These are phyloP conservation scores for Myotis daubentonii DNA, from an alignment of 2,797 vertebrate genomes.

Conservation along the genomic window DNA sequence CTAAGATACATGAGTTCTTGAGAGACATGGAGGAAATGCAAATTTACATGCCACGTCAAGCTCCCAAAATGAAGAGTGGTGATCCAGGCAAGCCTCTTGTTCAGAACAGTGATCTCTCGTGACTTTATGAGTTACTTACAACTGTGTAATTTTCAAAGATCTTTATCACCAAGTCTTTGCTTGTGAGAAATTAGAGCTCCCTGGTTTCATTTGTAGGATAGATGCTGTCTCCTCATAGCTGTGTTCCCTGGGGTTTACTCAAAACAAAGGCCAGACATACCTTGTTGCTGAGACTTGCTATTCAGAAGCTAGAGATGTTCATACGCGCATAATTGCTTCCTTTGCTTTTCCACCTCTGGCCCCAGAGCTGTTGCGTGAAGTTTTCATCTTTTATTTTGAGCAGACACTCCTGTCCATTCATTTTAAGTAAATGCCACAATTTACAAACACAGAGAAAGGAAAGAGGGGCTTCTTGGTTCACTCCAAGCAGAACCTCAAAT, in stretches of 20 bases:
- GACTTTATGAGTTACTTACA: not conserved
- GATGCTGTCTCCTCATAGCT: not conserved
- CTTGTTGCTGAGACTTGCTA: constrained; percentile 52
- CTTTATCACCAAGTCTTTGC: not conserved
- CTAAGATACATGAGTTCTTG: not conserved
- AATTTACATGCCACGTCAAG: not conserved
- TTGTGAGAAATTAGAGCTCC: not conserved
- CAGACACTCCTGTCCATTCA: constrained; percentile 54
- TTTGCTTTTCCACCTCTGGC: constrained; percentile 50
- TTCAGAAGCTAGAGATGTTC: constrained; percentile 16
- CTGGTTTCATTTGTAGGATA: not conserved
- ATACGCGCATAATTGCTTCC: constrained; percentile 34
- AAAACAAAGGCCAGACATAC: not conserved
- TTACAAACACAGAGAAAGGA: constrained; percentile 52
- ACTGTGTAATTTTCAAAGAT: not conserved
- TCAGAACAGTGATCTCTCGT: not conserved
- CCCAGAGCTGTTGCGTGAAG: constrained; percentile 22
- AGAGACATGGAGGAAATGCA: constrained; percentile 4
- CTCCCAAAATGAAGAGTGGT: not conserved
- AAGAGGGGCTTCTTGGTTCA: constrained; percentile 12
- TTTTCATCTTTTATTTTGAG: constrained; percentile 43
- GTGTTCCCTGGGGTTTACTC: not conserved
- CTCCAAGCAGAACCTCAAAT: constrained; percentile 51
- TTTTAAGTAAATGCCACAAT: constrained; percentile 58
- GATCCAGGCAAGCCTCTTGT: not conserved